Base-by-base conservation (phyloP, 2,888 invertebrate species). In the Polymixis flavicincta region DNA sequence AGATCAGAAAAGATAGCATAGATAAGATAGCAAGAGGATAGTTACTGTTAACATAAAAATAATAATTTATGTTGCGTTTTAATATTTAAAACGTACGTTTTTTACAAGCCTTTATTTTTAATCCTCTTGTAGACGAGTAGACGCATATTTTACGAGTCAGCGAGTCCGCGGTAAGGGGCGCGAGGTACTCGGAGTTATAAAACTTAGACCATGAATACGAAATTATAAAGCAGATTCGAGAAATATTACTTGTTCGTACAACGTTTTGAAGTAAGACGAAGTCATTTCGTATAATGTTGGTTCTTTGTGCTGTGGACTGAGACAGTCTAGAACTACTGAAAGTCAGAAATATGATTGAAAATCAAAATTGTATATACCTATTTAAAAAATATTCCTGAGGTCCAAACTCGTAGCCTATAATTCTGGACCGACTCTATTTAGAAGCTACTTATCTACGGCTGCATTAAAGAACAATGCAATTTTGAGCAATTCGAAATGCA, bases 141-240 rank as follows among this genome's bases (percentile, higher is more conserved):
- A 75, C 74, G 54, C 50, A 74, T 74, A 70, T 71, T 82, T 83
- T 82, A 80, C 74, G 80, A 74, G 48, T 75, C 67, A 42, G 80
- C 50, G 74, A 74, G 66, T 79, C 60, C 67, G 57, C 22, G 32
- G 80, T 48, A 42, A 67, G 80, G 78, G 74, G 70, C 52, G 50
- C 59, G 69, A 70, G 66, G 57, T 78, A 74, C 69, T 42, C 50
- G 13, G 42, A 61, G 79, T 78, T 66, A 78, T 83, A 82, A 82
- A 82, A 82, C 74, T 83, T 79, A 70, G 79, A 67, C 59, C 74
- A 83, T 83, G 80, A 82, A 83, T 75, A 79, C 48, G 32, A 79
- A 83, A 83, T 82, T 59, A 66, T 42, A 57, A 83, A 57, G 72
- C 32, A 78, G 60, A 68, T 64, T 59, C 54, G n/a, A 73, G 83